Percentiles rank a stretch among this genome's conserved stretches.
Conservation (phyloP, 2,113 vertebrate genomes). For the Phoenicopterus ruber region DNA sequence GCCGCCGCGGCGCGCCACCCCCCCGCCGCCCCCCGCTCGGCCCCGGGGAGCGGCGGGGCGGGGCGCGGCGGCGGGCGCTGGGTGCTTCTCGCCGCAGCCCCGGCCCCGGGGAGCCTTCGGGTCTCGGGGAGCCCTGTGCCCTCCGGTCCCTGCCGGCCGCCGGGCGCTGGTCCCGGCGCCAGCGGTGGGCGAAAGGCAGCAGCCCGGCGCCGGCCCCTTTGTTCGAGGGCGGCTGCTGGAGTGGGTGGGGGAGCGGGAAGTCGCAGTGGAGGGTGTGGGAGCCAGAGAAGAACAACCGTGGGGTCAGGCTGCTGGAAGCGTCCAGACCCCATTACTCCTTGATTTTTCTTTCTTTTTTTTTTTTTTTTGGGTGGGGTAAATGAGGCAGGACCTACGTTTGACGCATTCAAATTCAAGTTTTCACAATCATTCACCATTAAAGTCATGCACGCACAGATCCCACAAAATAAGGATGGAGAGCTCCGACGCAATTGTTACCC, state of each 20-base stretch:
- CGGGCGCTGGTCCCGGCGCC: not conserved
- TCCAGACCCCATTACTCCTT: not conserved
- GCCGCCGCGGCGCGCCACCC: not conserved
- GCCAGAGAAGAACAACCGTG: not conserved
- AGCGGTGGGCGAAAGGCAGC: not conserved
- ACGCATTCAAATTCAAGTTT: not conserved
- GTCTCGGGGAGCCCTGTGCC: not conserved
- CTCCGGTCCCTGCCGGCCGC: not conserved
- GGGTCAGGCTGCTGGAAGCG: not conserved
- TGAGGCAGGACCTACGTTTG: not conserved
- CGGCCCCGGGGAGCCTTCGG: not conserved
- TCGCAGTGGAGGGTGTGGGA: not conserved
- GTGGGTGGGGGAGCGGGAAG: not conserved
- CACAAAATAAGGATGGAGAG: not conserved
- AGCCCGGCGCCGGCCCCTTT: not conserved
- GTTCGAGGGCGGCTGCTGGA: not conserved
- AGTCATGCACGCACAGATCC: not conserved
- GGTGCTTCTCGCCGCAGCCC: too few species aligned
- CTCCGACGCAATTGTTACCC: not conserved
- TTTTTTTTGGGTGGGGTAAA: fast-evolving
- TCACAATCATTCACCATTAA: not conserved
- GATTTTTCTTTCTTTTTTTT: not conserved
- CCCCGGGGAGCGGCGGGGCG: not conserved
- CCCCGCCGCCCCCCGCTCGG: not conserved
- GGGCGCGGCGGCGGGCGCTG: not conserved